phyloP scores from a whole-genome alignment of 2,888 invertebrate genomes.

The Allophyes oxyacanthae region DNA sequence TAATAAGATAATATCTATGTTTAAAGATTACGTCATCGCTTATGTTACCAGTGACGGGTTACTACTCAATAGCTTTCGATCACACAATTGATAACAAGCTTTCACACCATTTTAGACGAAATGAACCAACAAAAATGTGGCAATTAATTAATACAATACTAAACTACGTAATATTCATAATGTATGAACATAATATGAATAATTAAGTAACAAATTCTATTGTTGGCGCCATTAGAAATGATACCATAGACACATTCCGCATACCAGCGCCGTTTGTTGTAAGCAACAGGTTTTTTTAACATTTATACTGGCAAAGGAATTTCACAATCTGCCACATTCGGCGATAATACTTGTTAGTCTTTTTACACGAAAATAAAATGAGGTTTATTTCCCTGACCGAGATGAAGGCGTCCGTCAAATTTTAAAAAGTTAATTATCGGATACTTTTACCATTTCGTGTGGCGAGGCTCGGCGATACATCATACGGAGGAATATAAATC shows the following conservation, averaged over 20 bases:
- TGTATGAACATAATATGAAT: constrained; percentile 68
- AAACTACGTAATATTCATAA: constrained; percentile 51
- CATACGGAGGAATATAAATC: constrained; percentile 87
- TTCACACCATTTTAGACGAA: constrained; percentile 39
- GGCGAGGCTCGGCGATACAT: constrained; percentile 81
- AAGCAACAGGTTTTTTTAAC: constrained; percentile 66
- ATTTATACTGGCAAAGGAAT: constrained; percentile 46
- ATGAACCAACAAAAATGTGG: constrained; percentile 27
- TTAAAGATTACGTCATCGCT: constrained; percentile 37
- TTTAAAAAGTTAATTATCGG: constrained; percentile 88
- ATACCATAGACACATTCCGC: constrained; percentile 58
- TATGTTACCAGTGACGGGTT: constrained; percentile 12
- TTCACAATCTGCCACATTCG: constrained; percentile 56
- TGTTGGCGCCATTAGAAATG: constrained; percentile 70
- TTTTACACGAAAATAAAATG: constrained; percentile 50
- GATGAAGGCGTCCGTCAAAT: constrained; percentile 86
- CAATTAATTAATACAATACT: constrained; percentile 41
- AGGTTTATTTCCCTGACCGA: constrained; percentile 59
- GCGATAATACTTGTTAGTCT: constrained; percentile 45
- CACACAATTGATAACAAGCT: constrained; percentile 38
- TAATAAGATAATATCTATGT: constrained; percentile 11
- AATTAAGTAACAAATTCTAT: constrained; percentile 64
- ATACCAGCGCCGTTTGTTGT: constrained; percentile 55
- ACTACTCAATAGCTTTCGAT: constrained; percentile 22
- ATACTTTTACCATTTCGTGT: constrained; percentile 79